Conservation (phyloP, 2,888 invertebrate genomes). For the Tanypteryx hageni region DNA sequence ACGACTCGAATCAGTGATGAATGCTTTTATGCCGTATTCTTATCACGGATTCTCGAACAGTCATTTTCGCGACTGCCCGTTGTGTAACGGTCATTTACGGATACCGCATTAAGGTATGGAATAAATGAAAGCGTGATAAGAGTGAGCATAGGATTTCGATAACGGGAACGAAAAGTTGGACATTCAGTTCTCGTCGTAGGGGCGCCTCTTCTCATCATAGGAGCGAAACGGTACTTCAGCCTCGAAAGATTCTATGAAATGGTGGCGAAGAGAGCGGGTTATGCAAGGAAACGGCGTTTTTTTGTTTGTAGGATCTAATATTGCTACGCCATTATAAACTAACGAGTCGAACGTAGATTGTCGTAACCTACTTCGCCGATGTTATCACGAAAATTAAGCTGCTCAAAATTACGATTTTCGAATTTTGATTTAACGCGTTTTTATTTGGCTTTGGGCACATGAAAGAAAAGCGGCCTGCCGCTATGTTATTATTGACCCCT, state of each 20-base stretch:
- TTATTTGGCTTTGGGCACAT: background rate
- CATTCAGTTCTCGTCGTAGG: background rate
- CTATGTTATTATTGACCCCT: background rate
- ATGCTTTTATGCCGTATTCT: no score
- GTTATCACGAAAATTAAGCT: background rate
- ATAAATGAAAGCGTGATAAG: constrained; percentile 28
- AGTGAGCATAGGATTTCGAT: background rate
- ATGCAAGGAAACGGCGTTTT: background rate
- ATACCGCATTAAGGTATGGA: background rate
- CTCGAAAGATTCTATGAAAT: background rate
- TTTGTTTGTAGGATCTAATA: background rate
- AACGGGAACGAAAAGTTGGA: constrained; percentile 9
- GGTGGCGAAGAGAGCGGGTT: background rate
- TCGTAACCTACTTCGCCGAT: constrained; percentile 1
- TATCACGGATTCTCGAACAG: no score
- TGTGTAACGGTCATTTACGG: background rate
- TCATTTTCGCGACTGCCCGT: background rate
- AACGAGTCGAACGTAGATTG: background rate
- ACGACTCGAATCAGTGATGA: no score
- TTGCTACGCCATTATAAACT: background rate
- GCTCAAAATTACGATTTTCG: background rate
- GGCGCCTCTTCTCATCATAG: background rate
- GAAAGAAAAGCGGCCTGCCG: background rate
- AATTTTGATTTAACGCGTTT: background rate
- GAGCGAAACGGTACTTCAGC: constrained; percentile 14